Conservation (phyloP, 1,140 invertebrate genomes). For the Ceratosolen fusciceps region DNA sequence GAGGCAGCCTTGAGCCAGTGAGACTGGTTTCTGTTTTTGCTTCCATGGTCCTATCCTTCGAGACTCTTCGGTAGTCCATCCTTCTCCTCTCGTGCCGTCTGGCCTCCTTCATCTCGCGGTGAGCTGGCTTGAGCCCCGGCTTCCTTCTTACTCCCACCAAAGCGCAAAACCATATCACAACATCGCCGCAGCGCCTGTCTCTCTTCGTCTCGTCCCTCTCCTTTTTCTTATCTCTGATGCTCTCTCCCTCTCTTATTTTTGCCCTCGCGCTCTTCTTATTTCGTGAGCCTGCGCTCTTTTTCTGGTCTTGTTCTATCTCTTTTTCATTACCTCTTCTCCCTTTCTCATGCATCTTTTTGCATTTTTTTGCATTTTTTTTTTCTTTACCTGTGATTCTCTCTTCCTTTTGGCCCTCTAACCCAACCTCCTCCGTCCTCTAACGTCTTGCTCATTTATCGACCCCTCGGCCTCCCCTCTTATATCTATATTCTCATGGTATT, state of each 20-base stretch:
- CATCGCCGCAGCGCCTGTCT: constrained; percentile 42
- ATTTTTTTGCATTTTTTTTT: constrained; percentile 20
- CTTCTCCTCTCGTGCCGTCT: constrained; percentile 60
- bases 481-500: too few relatives aligned
- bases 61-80: constrained; percentile 66
- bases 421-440: not conserved
- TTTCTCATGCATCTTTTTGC: constrained; percentile 10
- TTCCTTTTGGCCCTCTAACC: too few relatives aligned
- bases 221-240: constrained; percentile 40
- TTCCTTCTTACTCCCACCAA: constrained; percentile 49
- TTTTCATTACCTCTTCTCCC: constrained; percentile 16
- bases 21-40: constrained; percentile 73
- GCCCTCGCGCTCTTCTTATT: constrained; percentile 48
- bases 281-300: constrained; percentile 60
- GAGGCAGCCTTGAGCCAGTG: constrained; percentile 70
- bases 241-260: constrained; percentile 24
- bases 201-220: constrained; percentile 38
- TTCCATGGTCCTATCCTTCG: constrained; percentile 70
- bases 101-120: constrained; percentile 51
- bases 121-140: constrained; percentile 23
- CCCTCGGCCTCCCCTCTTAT: not conserved
- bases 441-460: constrained; percentile 17
- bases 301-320: constrained; percentile 41
- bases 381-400: not conserved
- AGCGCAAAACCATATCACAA: constrained; percentile 49